Evolutionary conservation across 1,140 invertebrate genomes (phyloP), one percentile per base, ranked within the genome.

Genomic region (Papilio polytes): DNA sequence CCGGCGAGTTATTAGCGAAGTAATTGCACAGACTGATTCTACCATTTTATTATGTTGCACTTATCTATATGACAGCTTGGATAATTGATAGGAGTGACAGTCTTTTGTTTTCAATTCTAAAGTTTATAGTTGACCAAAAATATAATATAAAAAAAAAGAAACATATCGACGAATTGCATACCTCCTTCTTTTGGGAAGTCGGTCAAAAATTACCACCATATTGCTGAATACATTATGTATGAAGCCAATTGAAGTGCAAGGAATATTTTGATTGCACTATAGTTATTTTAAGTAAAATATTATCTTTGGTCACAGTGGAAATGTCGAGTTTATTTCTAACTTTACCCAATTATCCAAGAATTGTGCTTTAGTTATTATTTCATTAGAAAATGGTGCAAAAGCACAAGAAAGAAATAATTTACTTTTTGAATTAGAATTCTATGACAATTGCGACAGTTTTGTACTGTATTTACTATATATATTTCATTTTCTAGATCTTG

Each of bases 1-100:
- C 77, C 31, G 56, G 9, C 77, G 20, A 63, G 56, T 66, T 78
- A 66, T 63, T 78, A 66, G 20, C 20, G 18, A 44, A 3, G 10
- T 63, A 63, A 78, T 78, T 66, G 26, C 20, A 63, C 63, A 44
- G 22, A 66, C 66, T 44, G 53, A 44, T 26, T 15, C 41, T n/a
- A 41, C 10, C 72, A 41, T 46, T 73, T 46, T 2, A 41, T 13
- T n/a, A 72, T 9, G 9, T 31, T 31, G 13, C 63, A 31, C 13
- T 70, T 70, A 36, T 36, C 26, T 70, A 36, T 36, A 36, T 70
- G 53, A 56, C n/a, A 10, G 12, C 63, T 70, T 36, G 63, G 12
- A 31, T 70, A 70, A 31, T 70, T 31, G 4, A 70, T 36, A 3
- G 13, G 2, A 63, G 20, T 6, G 46, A 15, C 18, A 1, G 72